Base-by-base conservation (phyloP, 92 coral and sea anemone species). In the Pocillopora meandrina region DNA sequence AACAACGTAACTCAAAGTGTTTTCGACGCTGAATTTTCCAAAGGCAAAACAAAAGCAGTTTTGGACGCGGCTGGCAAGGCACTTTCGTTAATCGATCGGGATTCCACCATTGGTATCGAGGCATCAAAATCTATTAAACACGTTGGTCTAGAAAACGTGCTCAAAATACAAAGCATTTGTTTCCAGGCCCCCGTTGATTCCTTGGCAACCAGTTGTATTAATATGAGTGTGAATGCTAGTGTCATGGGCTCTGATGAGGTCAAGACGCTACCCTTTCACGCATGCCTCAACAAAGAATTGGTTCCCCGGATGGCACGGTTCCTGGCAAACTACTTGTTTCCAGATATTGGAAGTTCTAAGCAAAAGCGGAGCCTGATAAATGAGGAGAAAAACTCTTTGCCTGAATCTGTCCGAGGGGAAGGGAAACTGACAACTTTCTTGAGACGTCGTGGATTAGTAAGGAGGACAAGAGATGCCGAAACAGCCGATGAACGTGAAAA, bases 41-140 rank as follows among this genome's bases (percentile, higher is more conserved):
- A 95, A 85, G 99, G 99, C 56, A 96, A 95, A 87, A 96, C 99
- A 55, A 95, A 96, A 68, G 99, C 99, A 0, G 99, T 96, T 12
- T 80, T 96, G 21, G 99, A 96, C 75, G 99, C 99, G 4, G 99
- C 99, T 9, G 95, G 95, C 10, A 95, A 93, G 60, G 99, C 99
- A 0, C 82, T 96, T 15, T 93, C 98, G 6, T 90, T 96, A 16
- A 95, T 96, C 65, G 98, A 95, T 83, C 93, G 95, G 14, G 99
- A 92, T 84, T 91, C 99, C 2, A 83, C 91, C 19, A 87, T 91
- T 42, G 99, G 98, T 3, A 95, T 96, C 61, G 78, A 76, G 34
- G 99, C 99, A 9, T 93, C 99, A 13, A 93, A 87, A 65, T 90
- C 98, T 57, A 91, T 96, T 77, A 95, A 94, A 74, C 85, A 89